Base-by-base conservation (phyloP, 2,113 vertebrate species). In the Anhinga anhinga region DNA sequence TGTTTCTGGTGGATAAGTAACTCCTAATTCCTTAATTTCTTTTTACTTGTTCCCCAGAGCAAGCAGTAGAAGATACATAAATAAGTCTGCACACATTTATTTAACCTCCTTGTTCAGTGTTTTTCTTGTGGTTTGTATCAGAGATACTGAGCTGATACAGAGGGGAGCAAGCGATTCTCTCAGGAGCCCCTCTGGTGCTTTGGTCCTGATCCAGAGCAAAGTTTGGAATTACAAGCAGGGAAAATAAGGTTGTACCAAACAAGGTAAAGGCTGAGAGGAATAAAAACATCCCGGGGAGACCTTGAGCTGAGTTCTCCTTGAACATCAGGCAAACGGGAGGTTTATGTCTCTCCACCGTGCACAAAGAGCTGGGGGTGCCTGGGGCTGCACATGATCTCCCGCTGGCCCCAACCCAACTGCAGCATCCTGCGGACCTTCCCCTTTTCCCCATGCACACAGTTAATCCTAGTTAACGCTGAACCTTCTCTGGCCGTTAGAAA, bases 21-120 rank as follows among this genome's bases (percentile, higher is more conserved):
- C 56, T 91, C 70, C 76, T 82, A 92, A 93, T 86, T 96, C 86
- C 65, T 86, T 84, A 22, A 86, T 92, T 96, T 88, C 80, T 90
- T 88, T 74, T 61, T 29, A 55, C 40, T 63, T 56, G 73, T 56
- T 90, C 65, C 92, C 83, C 72, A 76, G 83, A 88, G 86, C 72
- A 81, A 63, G 72, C 55, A 80, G 53, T 3, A 25, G 40, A 73
- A 74, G 55, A 42, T 27, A 32, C 36, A 26, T 42, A 69, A 89
- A 44, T 49, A 65, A 62, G 19, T 4, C 49, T 56, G 81, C 63
- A 62, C 14, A 38, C 30, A 9, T 59, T 36, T 72, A 32, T 95
- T 86, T 91, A 63, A 59, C 61, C 77, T 79, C 78, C 61, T 72
- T 62, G 17, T 61, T 32, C 4, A 25, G 74, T 20, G 4, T 4